phyloP scores from a whole-genome alignment of 2,888 invertebrate species.

The Ormyrus pomaceus region DNA sequence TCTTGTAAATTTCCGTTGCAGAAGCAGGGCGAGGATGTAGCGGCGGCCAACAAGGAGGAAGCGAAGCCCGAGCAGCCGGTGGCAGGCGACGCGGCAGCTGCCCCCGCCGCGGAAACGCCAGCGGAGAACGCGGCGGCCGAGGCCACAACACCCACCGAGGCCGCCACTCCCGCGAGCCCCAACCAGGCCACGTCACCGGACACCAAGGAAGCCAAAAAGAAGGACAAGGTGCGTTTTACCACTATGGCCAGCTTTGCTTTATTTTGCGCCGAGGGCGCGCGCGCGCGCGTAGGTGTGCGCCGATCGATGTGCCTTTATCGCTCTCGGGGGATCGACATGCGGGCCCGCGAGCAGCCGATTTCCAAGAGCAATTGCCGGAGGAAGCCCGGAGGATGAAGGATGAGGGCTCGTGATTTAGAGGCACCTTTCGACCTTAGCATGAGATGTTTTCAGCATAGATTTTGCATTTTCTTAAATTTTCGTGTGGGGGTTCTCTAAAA shows the following conservation, averaged over 20 bases:
- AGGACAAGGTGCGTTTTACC: slow-evolving; percentile 65
- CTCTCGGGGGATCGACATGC: neutral
- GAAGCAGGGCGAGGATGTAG: slow-evolving; percentile 55
- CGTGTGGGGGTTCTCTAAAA: too few species aligned
- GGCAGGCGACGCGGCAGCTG: slow-evolving; percentile 6
- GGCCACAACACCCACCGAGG: slow-evolving; percentile 72
- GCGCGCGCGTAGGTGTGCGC: slow-evolving; percentile 5
- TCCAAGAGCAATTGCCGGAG: too few species aligned
- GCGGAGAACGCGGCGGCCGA: slow-evolving; percentile 59
- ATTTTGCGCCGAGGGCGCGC: neutral
- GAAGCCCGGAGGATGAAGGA: neutral
- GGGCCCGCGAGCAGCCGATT: neutral
- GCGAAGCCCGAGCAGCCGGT: slow-evolving; percentile 29
- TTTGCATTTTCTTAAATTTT: too few species aligned
- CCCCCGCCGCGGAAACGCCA: slow-evolving; percentile 36
- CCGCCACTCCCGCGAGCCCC: slow-evolving; percentile 59
- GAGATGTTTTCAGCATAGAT: too few species aligned
- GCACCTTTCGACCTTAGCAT: too few species aligned
- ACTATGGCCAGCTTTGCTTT: neutral
- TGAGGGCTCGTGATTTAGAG: neutral
- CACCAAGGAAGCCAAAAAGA: slow-evolving; percentile 73
- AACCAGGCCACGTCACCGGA: slow-evolving; percentile 69
- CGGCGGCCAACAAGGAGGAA: slow-evolving; percentile 61
- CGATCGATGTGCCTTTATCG: too few species aligned
- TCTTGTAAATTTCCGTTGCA: slow-evolving; percentile 36